A percentile compares a stretch with the other conserved stretches of the same genome.
Conservation (phyloP, 2,113 vertebrate genomes). For the Callopanchax toddi region DNA sequence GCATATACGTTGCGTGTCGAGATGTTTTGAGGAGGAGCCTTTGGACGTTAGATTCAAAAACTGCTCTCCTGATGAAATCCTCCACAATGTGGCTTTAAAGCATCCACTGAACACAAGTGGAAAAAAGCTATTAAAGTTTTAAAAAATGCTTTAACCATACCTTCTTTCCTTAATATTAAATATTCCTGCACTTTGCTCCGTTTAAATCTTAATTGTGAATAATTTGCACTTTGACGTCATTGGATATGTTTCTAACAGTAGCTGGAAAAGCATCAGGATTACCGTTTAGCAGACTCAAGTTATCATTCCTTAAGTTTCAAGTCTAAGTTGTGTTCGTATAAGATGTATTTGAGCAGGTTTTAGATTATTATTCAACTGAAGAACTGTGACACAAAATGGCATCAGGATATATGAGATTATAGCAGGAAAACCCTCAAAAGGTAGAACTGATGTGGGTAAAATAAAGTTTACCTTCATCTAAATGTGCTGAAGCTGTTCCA, state of each 20-base stretch:
- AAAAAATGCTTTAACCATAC: no score
- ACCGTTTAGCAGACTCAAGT: not conserved
- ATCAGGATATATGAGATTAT: not conserved
- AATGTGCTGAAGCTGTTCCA: not conserved
- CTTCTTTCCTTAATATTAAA: no score
- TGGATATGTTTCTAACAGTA: not conserved
- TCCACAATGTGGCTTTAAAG: no score
- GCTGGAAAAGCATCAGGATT: not conserved
- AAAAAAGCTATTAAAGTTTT: no score
- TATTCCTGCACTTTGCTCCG: no score
- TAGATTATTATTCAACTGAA: not conserved
- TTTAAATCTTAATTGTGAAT: no score
- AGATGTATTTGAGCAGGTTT: conserved; percentile 1
- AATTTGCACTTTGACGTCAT: no score
- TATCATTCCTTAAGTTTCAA: not conserved
- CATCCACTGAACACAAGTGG: no score
- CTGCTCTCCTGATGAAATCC: no score
- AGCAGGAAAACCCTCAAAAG: not conserved
- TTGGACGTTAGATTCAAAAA: no score
- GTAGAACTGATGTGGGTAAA: not conserved
- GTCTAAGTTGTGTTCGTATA: not conserved
- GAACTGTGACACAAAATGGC: not conserved
- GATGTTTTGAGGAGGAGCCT: no score
- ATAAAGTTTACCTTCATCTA: not conserved
- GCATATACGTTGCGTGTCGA: no score